Evolutionary conservation across 2,888 invertebrate genomes (phyloP).

Genomic region (Mechanitis messenoides): DNA sequence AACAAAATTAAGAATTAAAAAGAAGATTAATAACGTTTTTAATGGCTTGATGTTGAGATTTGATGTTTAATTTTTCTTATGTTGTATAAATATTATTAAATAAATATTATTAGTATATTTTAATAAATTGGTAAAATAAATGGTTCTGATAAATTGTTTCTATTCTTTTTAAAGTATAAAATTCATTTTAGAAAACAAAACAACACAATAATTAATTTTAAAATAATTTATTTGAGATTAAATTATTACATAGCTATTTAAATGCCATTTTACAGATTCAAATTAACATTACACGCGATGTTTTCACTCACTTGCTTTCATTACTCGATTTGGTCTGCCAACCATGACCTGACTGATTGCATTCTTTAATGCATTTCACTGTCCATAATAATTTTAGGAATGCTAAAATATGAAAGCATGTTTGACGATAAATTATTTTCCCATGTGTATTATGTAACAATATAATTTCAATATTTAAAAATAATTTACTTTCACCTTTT

Average conservation of each 20-base stretch:
- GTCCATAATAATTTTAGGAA: conserved; percentile 11
- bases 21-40: neutral
- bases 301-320: conserved; percentile 35
- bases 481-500: neutral
- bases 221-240: neutral
- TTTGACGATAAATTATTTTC: neutral
- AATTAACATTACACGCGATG: conserved; percentile 34
- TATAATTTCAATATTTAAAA: neutral
- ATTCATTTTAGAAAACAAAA: too few species aligned
- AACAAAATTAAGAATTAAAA: neutral
- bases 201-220: neutral
- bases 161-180: too few species aligned
- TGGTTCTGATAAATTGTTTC: too few species aligned
- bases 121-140: too few species aligned
- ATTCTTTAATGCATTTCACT: conserved; percentile 26
- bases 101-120: neutral
- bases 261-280: conserved; percentile 31
- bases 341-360: conserved; percentile 25
- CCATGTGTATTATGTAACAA: conserved; percentile 10
- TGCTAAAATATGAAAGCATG: neutral
- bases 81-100: neutral
- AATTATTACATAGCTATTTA: conserved; percentile 12
- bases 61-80: neutral
- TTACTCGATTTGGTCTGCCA: conserved; percentile 26
- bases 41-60: neutral